These are phyloP conservation scores for Scomber japonicus DNA, from an alignment of 2,113 vertebrate species.

Conservation along the genomic window DNA sequence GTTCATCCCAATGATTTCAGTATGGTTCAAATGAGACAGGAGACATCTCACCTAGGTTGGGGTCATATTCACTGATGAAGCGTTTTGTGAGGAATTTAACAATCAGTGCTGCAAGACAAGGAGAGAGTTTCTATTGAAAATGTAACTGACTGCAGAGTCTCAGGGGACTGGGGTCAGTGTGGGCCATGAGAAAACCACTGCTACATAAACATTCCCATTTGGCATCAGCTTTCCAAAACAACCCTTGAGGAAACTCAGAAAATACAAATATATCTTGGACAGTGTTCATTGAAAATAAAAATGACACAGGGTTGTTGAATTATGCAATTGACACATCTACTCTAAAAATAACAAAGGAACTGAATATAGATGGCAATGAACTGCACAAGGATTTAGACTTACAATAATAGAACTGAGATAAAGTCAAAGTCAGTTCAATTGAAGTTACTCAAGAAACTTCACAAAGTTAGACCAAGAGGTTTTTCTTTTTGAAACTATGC, in stretches of 20 bases:
- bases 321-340: too few relatives aligned
- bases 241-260: neutral
- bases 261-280: neutral
- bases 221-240: neutral
- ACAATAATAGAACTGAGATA: too few relatives aligned
- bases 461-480: too few relatives aligned
- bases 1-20: too few relatives aligned
- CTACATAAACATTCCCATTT: slow-evolving; percentile 32
- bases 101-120: slow-evolving; percentile 86
- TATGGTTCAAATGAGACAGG: too few relatives aligned
- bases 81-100: slow-evolving; percentile 95
- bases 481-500: too few relatives aligned
- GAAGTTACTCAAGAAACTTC: too few relatives aligned
- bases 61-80: slow-evolving; percentile 96
- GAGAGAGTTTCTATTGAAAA: neutral
- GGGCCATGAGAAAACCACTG: slow-evolving; percentile 39
- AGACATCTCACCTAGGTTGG: slow-evolving; percentile 88
- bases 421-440: too few relatives aligned
- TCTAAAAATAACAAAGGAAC: too few relatives aligned
- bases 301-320: neutral
- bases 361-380: too few relatives aligned
- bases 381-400: too few relatives aligned
- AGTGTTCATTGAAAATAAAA: neutral
- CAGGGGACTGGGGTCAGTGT: slow-evolving; percentile 15
- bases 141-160: neutral